Base-by-base conservation (phyloP, 2,797 vertebrate species). In the Rhabdophis nuchalis region DNA sequence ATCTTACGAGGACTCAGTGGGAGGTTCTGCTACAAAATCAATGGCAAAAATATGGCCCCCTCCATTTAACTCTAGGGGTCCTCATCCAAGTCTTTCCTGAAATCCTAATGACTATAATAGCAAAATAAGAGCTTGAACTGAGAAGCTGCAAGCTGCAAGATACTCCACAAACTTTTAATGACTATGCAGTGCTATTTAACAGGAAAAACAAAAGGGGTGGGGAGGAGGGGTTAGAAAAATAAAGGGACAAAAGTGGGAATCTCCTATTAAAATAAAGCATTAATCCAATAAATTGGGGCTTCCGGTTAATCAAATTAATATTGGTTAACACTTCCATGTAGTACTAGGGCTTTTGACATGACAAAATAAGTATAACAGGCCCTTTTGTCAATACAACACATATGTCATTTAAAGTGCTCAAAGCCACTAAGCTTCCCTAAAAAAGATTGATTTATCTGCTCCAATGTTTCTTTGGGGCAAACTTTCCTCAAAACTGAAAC, bases 401-500 rank as follows among this genome's bases (percentile, higher is more conserved):
- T 96, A 95, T 95, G 95, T 96, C 96, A 96, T 96, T 97, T 96
- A 94, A 97, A 97, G 95, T 95, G 95, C 94, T 96, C 94, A 93
- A 97, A 96, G 97, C 92, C 94, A 97, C 97, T 97, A 97, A 98
- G 97, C 97, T 97, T 96, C 97, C 97, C 97, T 98, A 96, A 98
- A 97, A 98, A 98, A 98, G 96, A 97, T 96, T 93, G 95, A 97
- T 96, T 97, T 96, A 98, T 98, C 98, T 98, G 97, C 98, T 98
- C 97, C 97, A 96, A 96, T 97, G 97, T 98, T 96, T 98, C 98
- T 98, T 98, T 96, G 97, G 97, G 97, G 98, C 97, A 98, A 98
- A 98, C 97, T 98, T 96, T 97, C 97, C 97, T 97, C 97, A 96
- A 97, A 98, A 98, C 98, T 98, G 98, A 98, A 98, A 98, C 97